phyloP scores from a whole-genome alignment of 2,797 vertebrate species.

The Neomorphus geoffroyi region DNA sequence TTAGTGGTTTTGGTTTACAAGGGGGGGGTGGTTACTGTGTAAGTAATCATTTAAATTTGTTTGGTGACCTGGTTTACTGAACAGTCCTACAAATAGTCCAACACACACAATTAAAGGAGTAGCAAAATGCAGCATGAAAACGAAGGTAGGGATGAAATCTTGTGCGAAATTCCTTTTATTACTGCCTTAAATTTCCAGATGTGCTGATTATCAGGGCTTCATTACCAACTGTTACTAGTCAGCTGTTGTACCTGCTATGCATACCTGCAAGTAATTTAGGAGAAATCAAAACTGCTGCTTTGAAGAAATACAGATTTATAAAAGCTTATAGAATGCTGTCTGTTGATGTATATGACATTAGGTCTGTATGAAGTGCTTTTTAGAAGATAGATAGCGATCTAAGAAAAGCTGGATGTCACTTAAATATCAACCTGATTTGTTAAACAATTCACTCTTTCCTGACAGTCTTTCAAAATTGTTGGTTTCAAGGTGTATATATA shows the following conservation, averaged over 20 bases:
- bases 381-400: background rate
- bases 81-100: background rate
- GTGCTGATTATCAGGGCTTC: background rate
- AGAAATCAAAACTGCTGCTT: background rate
- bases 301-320: background rate
- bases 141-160: background rate
- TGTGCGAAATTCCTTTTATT: background rate
- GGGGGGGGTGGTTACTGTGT: background rate
- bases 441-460: constrained; percentile 39
- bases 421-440: background rate
- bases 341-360: background rate
- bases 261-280: background rate
- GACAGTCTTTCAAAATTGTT: background rate
- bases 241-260: background rate
- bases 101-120: background rate
- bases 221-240: background rate
- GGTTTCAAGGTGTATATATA: background rate
- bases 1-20: background rate
- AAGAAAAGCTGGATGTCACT: background rate
- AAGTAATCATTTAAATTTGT: background rate
- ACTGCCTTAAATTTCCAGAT: background rate
- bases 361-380: background rate
- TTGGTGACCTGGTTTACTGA: background rate
- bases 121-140: background rate
- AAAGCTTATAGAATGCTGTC: background rate